Base-by-base conservation (phyloP, 2,888 invertebrate species). In the Chromoteleia sp. region DNA sequence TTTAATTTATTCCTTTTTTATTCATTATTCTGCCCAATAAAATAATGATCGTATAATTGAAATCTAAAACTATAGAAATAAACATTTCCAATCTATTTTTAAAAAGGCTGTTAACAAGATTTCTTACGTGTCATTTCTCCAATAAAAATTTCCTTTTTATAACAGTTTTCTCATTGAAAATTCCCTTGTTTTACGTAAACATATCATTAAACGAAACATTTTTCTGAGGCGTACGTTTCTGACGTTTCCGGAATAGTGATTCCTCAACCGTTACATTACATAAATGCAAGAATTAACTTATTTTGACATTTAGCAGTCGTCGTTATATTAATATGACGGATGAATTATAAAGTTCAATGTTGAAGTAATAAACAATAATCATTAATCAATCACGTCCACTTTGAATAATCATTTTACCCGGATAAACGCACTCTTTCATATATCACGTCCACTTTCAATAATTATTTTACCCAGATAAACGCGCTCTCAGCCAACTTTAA, bases 291-390 rank as follows among this genome's bases (percentile, higher is more conserved):
- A 39, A 61, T 41, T 41, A 50, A 52, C 59, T 73, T 29, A 74
- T 63, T 74, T 54, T 54, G 73, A 56, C 56, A 65, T 65, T 63
- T 56, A 65, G 17, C 33, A 48, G 19, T 8, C 29, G 30, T 19
- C 10, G 50, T 58, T 54, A 14, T 25, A 75, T 67, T 50, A 58
- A 58, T 50, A 50, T 58, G 75, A 75, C 75, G 48, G 14, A 65
- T 65, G 43, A 68, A 76, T 75, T 58, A 75, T 75, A 75, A 75
- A 75, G 75, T 75, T 75, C 75, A 67, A 75, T 67, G 75, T 39
- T 67, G 50, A 75, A 75, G 58, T 48, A 67, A 75, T 59, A 75
- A 74, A 75, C 75, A 75, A 36, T 58, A 58, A 75, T 54, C 41
- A 56, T 74, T 48, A 58, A 75, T 75, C 65, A 65, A 75, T 67